phyloP scores from a whole-genome alignment of 2,888 invertebrate species.

The Halictus quadricinctus region DNA sequence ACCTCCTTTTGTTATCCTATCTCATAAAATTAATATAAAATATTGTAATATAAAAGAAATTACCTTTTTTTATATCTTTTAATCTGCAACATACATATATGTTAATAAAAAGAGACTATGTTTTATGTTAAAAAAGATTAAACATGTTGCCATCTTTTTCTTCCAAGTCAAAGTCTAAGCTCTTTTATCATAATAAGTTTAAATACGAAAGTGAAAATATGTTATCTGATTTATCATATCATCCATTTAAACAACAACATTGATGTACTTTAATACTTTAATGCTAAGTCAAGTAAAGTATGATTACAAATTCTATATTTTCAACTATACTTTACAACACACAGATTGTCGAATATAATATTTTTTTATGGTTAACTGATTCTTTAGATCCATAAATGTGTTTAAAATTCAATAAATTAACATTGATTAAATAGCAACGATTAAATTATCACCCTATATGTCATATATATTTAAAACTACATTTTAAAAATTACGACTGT shows the following conservation, averaged over 20 bases:
- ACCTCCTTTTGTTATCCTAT: too few species aligned
- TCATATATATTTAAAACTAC: neutral
- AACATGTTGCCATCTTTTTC: neutral
- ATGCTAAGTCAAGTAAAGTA: neutral
- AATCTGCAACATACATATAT: neutral
- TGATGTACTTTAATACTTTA: neutral
- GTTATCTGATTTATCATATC: neutral
- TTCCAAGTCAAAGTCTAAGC: neutral
- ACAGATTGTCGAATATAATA: too few species aligned
- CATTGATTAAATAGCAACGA: too few species aligned
- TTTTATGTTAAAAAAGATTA: neutral
- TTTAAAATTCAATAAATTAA: too few species aligned
- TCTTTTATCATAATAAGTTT: neutral
- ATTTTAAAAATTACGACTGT: neutral
- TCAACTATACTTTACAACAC: too few species aligned
- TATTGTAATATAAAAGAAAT: neutral
- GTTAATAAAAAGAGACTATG: neutral
- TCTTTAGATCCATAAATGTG: too few species aligned
- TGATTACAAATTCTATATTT: too few species aligned
- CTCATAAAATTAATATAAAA: neutral
- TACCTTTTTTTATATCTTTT: neutral
- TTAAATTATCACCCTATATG: too few species aligned
- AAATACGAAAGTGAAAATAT: neutral
- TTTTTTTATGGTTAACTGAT: too few species aligned
- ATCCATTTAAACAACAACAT: neutral